phyloP scores from a whole-genome alignment of 2,888 invertebrate species.

The Patella depressa region DNA sequence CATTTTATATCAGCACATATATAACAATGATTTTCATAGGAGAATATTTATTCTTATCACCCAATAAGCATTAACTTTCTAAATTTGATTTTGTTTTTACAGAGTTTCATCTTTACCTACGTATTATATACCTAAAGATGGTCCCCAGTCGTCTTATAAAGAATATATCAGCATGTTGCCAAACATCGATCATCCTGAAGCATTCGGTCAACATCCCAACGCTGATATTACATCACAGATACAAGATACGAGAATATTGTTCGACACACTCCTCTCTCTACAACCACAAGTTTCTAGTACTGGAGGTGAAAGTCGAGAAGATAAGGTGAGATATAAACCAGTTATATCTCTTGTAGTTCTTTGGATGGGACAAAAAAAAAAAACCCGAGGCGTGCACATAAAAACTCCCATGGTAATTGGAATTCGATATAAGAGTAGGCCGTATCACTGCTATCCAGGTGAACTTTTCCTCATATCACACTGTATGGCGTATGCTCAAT shows the following conservation, averaged over 20 bases:
- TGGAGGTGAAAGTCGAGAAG: conserved; percentile 77
- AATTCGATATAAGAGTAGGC: too few relatives aligned
- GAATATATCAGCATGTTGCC: conserved; percentile 87
- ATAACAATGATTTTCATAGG: too few relatives aligned
- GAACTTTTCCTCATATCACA: too few relatives aligned
- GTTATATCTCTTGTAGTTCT: background rate
- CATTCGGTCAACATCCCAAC: conserved; percentile 90
- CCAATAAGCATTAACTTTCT: background rate
- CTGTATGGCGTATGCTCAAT: too few relatives aligned
- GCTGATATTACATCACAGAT: conserved; percentile 90
- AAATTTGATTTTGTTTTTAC: conserved; percentile 24
- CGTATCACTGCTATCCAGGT: too few relatives aligned
- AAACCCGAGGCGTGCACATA: too few relatives aligned
- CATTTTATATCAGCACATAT: too few relatives aligned
- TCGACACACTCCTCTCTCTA: conserved; percentile 84
- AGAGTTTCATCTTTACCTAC: conserved; percentile 82
- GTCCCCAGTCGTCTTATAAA: conserved; percentile 83
- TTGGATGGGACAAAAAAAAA: background rate
- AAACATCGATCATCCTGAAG: conserved; percentile 85
- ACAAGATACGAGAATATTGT: conserved; percentile 82
- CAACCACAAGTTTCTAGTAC: conserved; percentile 77
- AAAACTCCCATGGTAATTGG: too few relatives aligned
- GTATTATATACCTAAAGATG: conserved; percentile 87
- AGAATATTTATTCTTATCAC: background rate
- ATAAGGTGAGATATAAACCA: conserved; percentile 75